phyloP scores from a whole-genome alignment of 2,888 invertebrate species.

The Drosophila infuscata region DNA sequence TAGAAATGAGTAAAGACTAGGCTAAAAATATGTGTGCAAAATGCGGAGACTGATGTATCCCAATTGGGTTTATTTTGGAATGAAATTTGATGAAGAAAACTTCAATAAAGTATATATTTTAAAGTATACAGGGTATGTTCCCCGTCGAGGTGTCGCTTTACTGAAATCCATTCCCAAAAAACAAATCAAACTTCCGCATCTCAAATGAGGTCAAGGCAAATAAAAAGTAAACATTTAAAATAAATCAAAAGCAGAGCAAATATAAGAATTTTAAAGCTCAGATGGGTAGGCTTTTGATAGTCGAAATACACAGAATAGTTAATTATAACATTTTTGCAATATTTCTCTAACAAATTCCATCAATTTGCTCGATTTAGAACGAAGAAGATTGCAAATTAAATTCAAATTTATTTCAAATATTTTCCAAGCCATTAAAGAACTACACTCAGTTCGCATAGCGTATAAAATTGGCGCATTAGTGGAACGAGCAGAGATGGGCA shows the following conservation, averaged over 20 bases:
- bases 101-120: neutral
- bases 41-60: neutral
- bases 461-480: conserved; percentile 43
- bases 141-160: neutral
- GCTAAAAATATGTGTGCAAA: neutral
- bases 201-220: conserved; percentile 38
- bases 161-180: neutral
- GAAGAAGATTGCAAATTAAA: neutral
- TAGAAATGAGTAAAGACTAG: neutral
- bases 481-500: conserved; percentile 8
- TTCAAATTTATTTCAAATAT: neutral
- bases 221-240: neutral
- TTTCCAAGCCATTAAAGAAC: conserved; percentile 2
- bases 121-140: neutral
- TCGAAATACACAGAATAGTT: neutral
- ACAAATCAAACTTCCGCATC: conserved; percentile 6
- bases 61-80: fast-evolving
- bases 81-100: neutral
- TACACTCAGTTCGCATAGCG: conserved; percentile 21
- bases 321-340: neutral
- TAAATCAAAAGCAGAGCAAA: neutral
- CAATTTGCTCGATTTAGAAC: neutral
- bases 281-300: neutral
- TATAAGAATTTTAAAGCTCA: neutral
- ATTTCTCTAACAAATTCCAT: neutral